Base-by-base conservation (phyloP, 2,888 invertebrate genomes). In the Spialia ferax region DNA sequence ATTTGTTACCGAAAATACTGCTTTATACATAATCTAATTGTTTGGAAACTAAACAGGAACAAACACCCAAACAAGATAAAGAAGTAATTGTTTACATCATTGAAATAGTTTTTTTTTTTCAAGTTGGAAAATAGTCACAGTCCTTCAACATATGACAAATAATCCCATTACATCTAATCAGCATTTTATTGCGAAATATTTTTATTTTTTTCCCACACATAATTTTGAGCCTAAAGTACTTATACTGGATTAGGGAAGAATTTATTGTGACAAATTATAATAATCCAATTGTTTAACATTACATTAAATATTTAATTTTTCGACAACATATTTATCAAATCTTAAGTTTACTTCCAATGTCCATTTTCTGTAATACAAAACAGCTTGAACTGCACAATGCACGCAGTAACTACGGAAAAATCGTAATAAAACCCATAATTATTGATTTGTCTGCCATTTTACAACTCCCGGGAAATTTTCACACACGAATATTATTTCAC, bases 401-500 rank as follows among this genome's bases (percentile, higher is more conserved):
- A 29, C 29, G 29, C 29, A 29, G 7, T 1, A 29, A 10, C 1
- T 29, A 29, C 8, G 3, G 6, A 45, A 8, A 45, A 45, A 18
- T 10, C 45, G 18, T 45, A 45, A 45, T 45, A 45, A 45, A 18
- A 18, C 11, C 35, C 8, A 13, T 45, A 3, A 38, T 3, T n/a
- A n/a, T 3, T 45, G 8, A 45, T 26, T 8, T 45, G 18, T 29
- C 15, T 11, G 7, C 15, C 13, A 48, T 45, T 48, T n/a, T 45
- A 32, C 29, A 45, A 59, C 45, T 59, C 10, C 35, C 59, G 7
- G 10, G 45, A 48, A 10, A 29, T 29, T 29, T 26, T 13, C 50
- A 59, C 45, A 50, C 72, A 50, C 32, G 79, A 79, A 81, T 78
- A 78, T 81, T 78, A 78, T 81, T 79, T 80, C 79, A 82, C 81